These are phyloP conservation scores for Orius insidiosus DNA, from an alignment of 1,140 invertebrate species.

Conservation along the genomic window DNA sequence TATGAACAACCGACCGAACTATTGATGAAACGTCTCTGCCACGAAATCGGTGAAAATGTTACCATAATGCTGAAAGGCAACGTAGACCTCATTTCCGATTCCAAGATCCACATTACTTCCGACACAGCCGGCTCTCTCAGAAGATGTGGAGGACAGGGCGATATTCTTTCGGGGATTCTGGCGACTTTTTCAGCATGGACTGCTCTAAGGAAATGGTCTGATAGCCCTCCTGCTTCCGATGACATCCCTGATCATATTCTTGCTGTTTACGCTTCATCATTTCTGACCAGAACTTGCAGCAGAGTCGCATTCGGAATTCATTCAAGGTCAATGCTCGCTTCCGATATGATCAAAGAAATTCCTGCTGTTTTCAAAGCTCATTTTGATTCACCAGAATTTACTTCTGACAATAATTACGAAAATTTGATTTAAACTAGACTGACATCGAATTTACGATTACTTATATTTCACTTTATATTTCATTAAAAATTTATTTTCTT, in stretches of 20 bases:
- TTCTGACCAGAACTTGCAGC: conserved; percentile 65
- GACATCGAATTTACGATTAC: no score
- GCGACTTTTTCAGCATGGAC: conserved; percentile 76
- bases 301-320: conserved; percentile 52
- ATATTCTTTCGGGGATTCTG: conserved; percentile 71
- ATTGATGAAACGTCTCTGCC: conserved; percentile 4
- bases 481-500: no score
- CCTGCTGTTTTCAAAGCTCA: conserved; percentile 45
- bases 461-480: no score
- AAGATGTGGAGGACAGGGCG: conserved; percentile 93
- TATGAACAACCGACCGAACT: conserved; percentile 8
- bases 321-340: conserved; percentile 64
- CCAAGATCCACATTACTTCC: conserved; percentile 16
- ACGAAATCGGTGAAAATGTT: conserved; percentile 14
- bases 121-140: conserved; percentile 51
- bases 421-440: no score
- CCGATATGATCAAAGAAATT: conserved; percentile 75
- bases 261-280: conserved; percentile 65
- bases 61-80: conserved; percentile 18
- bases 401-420: no score
- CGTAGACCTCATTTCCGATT: conserved; percentile 15
- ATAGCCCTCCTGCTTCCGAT: background rate
- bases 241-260: conserved; percentile 21
- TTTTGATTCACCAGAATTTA: conserved; percentile 26
- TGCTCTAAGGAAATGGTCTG: conserved; percentile 23